phyloP scores from a whole-genome alignment of 2,888 invertebrate genomes.

The Heliconius cydno region DNA sequence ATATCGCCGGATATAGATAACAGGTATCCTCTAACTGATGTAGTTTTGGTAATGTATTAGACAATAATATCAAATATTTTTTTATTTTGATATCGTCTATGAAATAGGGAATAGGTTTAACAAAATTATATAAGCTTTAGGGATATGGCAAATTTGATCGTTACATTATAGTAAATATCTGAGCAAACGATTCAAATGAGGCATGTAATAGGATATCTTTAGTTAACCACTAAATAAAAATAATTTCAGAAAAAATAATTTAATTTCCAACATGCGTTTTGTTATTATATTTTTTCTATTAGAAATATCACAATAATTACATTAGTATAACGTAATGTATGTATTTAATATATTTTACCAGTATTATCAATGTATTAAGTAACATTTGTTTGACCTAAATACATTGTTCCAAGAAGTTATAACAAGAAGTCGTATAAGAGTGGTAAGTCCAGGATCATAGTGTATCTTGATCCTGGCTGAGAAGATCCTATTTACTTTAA shows the following conservation, averaged over 20 bases:
- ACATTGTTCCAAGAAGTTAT: constrained; percentile 17
- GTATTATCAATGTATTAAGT: background rate
- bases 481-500: constrained; percentile 20
- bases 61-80: constrained; percentile 56
- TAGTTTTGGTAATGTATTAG: constrained; percentile 71
- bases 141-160: background rate
- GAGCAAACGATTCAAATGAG: background rate
- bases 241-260: background rate
- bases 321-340: background rate
- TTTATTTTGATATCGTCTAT: constrained; percentile 22
- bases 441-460: constrained; percentile 19
- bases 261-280: background rate
- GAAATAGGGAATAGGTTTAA: background rate
- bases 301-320: background rate
- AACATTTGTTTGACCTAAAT: constrained; percentile 16
- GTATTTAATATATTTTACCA: background rate
- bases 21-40: constrained; percentile 71
- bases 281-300: background rate
- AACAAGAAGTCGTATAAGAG: constrained; percentile 26
- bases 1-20: constrained; percentile 77
- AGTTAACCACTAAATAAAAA: background rate
- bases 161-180: background rate
- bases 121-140: background rate
- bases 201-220: background rate
- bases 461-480: background rate